Base-by-base conservation (phyloP, 1,140 invertebrate genomes). In the Papilio glaucus region DNA sequence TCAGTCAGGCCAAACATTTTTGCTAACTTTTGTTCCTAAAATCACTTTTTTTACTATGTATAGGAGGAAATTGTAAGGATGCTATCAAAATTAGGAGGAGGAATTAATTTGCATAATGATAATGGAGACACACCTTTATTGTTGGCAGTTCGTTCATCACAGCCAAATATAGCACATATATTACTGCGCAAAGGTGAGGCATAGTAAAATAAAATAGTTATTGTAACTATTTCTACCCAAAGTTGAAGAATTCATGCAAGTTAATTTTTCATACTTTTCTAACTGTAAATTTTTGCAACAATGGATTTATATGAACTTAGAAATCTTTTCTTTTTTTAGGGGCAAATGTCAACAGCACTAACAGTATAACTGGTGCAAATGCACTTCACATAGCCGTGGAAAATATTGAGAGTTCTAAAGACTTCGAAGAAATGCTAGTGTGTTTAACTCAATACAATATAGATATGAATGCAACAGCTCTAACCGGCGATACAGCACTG, bases 51-150 rank as follows among this genome's bases (percentile, higher is more conserved):
- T 71, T 68, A 7, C 63, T 74, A 67, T 63, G 82, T 84, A 42
- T 69, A 92, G 89, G 83, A 85, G 71, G 83, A 85, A 67, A 89
- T 91, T 29, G 88, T 90, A 10, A 82, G 79, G 75, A 79, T 90
- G 83, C 78, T 92, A 29, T 77, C 83, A 0, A 83, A 83, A 71
- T 53, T 76, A 62, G 93, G 93, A 37, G 91, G 89, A 24, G 91
- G 94, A 63, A 91, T 94, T 37, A 95, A 95, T 86, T 86, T 95
- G 61, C 86, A 94, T 53, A 94, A 95, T 85, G 93, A 94, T 62
- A 92, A 93, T 80, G 95, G 94, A 13, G 94, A 95, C 62, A 95
- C 95, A 2, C 94, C 95, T 0, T 87, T 96, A 4, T 91, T 95
- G 63, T 82, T 95, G 12, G 94, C 95, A 24, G 93, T 93, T 4